A percentile compares a stretch with the other conserved stretches of the same genome.
Evolutionary conservation across 2,797 vertebrate species (phyloP).

Genomic region (Gastrophryne carolinensis): DNA sequence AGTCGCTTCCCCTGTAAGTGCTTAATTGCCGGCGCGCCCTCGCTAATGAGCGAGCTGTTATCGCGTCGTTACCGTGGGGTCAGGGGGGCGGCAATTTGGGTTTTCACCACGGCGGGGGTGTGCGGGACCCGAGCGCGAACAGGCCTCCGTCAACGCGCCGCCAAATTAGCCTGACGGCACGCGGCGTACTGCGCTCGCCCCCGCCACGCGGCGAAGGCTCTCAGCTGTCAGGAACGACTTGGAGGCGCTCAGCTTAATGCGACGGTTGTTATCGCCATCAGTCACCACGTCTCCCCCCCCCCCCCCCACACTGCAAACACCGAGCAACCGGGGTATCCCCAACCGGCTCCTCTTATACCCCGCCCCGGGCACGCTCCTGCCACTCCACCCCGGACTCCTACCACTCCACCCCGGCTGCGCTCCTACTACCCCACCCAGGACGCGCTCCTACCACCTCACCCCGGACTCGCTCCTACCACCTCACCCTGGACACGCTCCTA

Average conservation of each 20-base stretch:
- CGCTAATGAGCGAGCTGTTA: conserved; percentile 5
- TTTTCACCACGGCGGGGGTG: conserved; percentile 13
- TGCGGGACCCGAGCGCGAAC: neutral
- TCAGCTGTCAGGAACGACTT: conserved; percentile 1
- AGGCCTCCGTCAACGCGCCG: conserved; percentile 14
- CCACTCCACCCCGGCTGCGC: no score
- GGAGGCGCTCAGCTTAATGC: neutral
- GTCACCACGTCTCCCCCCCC: neutral
- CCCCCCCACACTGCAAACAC: no score
- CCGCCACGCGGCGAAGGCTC: neutral
- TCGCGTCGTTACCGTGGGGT: neutral
- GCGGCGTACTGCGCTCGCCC: neutral
- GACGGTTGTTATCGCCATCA: neutral
- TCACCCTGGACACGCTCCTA: no score
- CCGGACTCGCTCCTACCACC: no score
- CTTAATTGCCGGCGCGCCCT: conserved; percentile 14
- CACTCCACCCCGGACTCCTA: no score
- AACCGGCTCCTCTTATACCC: no score
- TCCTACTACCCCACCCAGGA: no score
- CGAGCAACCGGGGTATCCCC: no score
- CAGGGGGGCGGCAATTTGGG: conserved; percentile 19
- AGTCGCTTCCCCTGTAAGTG: neutral
- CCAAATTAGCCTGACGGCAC: neutral
- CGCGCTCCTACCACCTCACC: no score
- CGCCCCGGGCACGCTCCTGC: no score